phyloP scores from a whole-genome alignment of 2,888 invertebrate species.

The Acrobasis repandana region DNA sequence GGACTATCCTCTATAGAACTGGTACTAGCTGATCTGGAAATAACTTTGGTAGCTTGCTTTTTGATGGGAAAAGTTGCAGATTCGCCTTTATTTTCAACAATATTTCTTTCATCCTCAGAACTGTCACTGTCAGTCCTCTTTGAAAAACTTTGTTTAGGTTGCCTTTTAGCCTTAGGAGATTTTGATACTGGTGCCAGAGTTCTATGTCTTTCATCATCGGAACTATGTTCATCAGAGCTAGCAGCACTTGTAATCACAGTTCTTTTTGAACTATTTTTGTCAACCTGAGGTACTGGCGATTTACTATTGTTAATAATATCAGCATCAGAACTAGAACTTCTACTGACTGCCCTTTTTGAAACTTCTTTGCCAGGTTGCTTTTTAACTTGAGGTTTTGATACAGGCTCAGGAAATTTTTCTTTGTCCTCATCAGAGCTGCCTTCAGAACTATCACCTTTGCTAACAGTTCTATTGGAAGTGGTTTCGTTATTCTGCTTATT shows the following conservation, averaged over 20 bases:
- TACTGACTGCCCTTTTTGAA: slow-evolving; percentile 21
- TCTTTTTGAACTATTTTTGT: neutral
- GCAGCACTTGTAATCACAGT: neutral
- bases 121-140: neutral
- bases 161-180: neutral
- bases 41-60: neutral
- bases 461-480: neutral
- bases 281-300: neutral
- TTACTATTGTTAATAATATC: neutral
- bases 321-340: neutral
- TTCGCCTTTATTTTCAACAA: neutral
- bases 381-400: neutral
- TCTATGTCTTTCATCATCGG: neutral
- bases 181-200: slow-evolving; percentile 2
- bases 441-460: neutral
- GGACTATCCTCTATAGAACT: neutral
- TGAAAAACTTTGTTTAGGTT: too few species aligned
- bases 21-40: neutral
- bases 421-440: slow-evolving; percentile 24
- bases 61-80: neutral
- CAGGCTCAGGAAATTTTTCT: slow-evolving; percentile 28
- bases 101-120: neutral
- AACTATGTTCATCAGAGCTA: neutral
- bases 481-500: neutral
- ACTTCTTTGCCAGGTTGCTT: slow-evolving; percentile 7